Evolutionary conservation across 2,797 vertebrate genomes (phyloP), one percentile per base, ranked within the genome.

Genomic region (Gambusia yucatana): DNA sequence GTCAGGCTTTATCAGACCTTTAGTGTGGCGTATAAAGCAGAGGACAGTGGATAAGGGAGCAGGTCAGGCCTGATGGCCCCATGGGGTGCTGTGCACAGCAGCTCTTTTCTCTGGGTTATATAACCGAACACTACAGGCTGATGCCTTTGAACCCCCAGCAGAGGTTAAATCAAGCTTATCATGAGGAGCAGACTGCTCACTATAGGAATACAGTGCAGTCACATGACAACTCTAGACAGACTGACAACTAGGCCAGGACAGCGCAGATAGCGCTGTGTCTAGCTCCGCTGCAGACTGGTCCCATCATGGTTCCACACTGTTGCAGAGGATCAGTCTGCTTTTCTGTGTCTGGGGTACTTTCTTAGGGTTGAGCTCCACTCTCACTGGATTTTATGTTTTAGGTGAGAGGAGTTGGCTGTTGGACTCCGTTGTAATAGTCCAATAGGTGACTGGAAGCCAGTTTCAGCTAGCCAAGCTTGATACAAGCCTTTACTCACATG

Each of bases 101-200:
- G 86, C 72, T 85, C 82, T 36, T 88, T 82, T 80, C 48, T 86
- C 79, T 25, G 78, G 59, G 73, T 93, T 91, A 88, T 88, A 85
- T 91, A 92, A 92, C 76, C 43, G 87, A 91, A 91, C 76, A 36
- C 71, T 77, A 75, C 59, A 57, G 79, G 81, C 48, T 7, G 17
- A 72, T 83, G 86, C 82, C 77, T 89, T 85, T 90, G 80, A 89
- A 87, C 86, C 90, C 75, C 77, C 63, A 84, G 65, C 87, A 86
- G 84, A 93, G 89, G 84, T 91, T 89, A 91, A 89, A 82, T 86
- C 72, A 82, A 82, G 84, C 86, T 87, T 82, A 86, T 88, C 86
- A 70, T 70, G 39, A 88, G 78, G 72, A 83, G 83, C 73, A 73
- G 82, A 72, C 77, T 79, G 81, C 76, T 73, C 82, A 20, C 69